Conservation (phyloP, 2,797 vertebrate genomes). For the Morus bassanus region DNA sequence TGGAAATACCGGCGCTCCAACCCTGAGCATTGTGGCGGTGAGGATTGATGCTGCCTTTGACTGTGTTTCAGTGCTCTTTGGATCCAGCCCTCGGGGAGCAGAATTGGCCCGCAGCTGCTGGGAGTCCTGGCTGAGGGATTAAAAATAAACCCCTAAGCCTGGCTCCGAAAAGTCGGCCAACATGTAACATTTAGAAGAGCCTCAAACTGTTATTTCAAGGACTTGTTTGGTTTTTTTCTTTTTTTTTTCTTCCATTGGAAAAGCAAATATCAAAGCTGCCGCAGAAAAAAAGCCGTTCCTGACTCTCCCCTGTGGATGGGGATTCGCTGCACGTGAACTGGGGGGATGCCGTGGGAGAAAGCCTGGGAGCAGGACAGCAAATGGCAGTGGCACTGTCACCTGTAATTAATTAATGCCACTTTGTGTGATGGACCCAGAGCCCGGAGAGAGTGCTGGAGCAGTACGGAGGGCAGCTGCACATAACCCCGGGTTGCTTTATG, state of each 20-base stretch:
- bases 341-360: neutral
- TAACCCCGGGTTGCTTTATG: rapidly evolving
- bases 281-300: neutral
- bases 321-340: neutral
- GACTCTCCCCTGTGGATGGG: neutral
- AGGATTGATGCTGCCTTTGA: neutral
- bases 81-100: neutral
- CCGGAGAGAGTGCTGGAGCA: neutral
- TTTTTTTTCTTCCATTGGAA: neutral
- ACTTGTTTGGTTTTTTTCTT: neutral
- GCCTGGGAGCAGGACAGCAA: neutral
- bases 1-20: neutral
- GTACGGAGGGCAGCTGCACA: neutral
- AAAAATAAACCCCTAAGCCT: conserved; percentile 34
- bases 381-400: neutral
- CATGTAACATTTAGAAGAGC: conserved; percentile 29
- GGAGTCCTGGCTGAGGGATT: neutral
- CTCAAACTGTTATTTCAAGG: conserved; percentile 44
- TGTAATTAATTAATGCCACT: neutral
- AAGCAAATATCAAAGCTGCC: conserved; percentile 6
- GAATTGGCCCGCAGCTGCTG: neutral
- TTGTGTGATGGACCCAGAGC: neutral
- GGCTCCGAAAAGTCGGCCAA: neutral
- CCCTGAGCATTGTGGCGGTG: neutral
- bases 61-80: neutral